phyloP scores from a whole-genome alignment of 2,113 vertebrate species.

The Enhydra lutris region DNA sequence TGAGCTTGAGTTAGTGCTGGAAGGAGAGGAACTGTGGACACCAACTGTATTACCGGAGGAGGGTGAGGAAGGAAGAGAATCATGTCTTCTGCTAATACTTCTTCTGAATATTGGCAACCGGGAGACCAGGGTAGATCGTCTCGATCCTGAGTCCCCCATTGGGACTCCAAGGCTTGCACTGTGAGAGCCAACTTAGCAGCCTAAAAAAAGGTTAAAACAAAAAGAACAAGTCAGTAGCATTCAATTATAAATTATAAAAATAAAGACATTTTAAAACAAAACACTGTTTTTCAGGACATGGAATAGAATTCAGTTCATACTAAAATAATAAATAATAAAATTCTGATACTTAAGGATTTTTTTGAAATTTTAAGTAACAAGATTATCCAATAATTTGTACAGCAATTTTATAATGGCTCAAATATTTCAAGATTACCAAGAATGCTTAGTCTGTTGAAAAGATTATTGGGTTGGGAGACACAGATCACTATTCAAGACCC shows the following conservation, averaged over 20 bases:
- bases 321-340: neutral
- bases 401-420: neutral
- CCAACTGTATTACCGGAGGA: constrained; percentile 91
- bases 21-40: constrained; percentile 94
- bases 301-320: neutral
- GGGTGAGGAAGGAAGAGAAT: constrained; percentile 95
- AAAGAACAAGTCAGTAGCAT: neutral
- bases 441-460: neutral
- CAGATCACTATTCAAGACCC: neutral
- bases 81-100: constrained; percentile 91
- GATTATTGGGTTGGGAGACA: neutral
- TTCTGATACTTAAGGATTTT: neutral
- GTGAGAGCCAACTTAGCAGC: constrained; percentile 64
- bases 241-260: neutral
- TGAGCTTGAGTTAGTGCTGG: constrained; percentile 98
- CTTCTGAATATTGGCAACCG: constrained; percentile 97
- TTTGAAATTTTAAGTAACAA: neutral
- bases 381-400: neutral
- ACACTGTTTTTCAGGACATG: neutral
- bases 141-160: constrained; percentile 95
- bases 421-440: neutral
- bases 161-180: constrained; percentile 70
- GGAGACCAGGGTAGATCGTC: constrained; percentile 95
- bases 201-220: constrained; percentile 54
- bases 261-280: neutral